Evolutionary conservation across 2,888 invertebrate species (phyloP).

Genomic region (Cataglyphis cursor): DNA sequence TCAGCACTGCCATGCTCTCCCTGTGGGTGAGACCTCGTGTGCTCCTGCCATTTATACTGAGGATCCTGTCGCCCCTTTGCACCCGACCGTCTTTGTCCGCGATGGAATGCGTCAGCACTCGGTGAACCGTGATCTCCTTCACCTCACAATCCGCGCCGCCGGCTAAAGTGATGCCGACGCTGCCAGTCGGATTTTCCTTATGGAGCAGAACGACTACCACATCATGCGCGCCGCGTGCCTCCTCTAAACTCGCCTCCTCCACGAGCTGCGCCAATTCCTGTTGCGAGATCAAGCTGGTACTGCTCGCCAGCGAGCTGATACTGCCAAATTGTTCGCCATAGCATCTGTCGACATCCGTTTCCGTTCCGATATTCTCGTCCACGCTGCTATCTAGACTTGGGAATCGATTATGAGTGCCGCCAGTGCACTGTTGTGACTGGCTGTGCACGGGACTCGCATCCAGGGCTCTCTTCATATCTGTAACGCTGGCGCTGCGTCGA

Average conservation of each 20-base stretch:
- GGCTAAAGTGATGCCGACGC: slow-evolving; percentile 95
- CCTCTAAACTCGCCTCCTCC: slow-evolving; percentile 90
- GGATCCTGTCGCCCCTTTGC: slow-evolving; percentile 94
- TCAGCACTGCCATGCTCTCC: slow-evolving; percentile 95
- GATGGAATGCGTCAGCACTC: slow-evolving; percentile 94
- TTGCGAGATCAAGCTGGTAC: slow-evolving; percentile 88
- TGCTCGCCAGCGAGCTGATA: slow-evolving; percentile 88
- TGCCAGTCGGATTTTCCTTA: slow-evolving; percentile 91
- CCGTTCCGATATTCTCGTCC: slow-evolving; percentile 84
- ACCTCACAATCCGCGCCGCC: slow-evolving; percentile 97
- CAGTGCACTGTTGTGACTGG: slow-evolving; percentile 40
- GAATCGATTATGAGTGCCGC: slow-evolving; percentile 85
- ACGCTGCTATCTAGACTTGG: slow-evolving; percentile 88
- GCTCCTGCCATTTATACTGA: slow-evolving; percentile 95
- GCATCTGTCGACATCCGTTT: slow-evolving; percentile 79
- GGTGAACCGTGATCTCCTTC: slow-evolving; percentile 96
- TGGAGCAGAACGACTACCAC: slow-evolving; percentile 90
- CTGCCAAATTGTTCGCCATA: slow-evolving; percentile 87
- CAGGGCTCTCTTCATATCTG: slow-evolving; percentile 89
- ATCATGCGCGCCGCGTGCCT: slow-evolving; percentile 88
- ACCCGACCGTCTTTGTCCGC: slow-evolving; percentile 95
- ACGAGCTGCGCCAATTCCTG: slow-evolving; percentile 90
- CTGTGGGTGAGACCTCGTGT: slow-evolving; percentile 95
- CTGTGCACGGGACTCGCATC: slow-evolving; percentile 78
- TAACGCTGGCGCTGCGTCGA: slow-evolving; percentile 87